These are phyloP conservation scores for Nasonia oneida DNA, from an alignment of 2,888 invertebrate species.

Conservation along the genomic window DNA sequence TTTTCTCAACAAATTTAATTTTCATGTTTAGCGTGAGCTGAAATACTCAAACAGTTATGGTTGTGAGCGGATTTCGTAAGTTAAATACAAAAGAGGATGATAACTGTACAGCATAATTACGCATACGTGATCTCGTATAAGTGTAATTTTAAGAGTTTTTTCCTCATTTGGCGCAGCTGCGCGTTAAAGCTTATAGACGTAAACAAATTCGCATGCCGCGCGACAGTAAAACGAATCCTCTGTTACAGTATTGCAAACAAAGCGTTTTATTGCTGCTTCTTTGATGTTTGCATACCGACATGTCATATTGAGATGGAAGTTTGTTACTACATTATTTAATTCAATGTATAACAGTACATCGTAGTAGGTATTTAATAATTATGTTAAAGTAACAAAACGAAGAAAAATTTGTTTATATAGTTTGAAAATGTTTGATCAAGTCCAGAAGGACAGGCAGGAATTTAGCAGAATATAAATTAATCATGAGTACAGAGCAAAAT, in stretches of 20 bases:
- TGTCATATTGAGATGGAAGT: neutral
- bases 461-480: no score
- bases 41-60: neutral
- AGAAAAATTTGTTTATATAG: no score
- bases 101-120: neutral
- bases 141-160: neutral
- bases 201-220: neutral
- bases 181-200: neutral
- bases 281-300: neutral
- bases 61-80: neutral
- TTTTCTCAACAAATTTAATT: neutral
- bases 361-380: no score
- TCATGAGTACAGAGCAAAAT: no score
- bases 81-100: neutral
- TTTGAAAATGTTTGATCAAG: no score
- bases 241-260: neutral
- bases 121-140: neutral
- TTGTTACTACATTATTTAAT: neutral
- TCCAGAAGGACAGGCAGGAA: no score
- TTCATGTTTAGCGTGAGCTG: neutral
- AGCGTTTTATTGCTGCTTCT: neutral
- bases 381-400: no score
- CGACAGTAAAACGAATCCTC: neutral
- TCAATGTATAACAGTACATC: no score
- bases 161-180: conserved; percentile 1